Percentiles rank a stretch among this genome's conserved stretches.
phyloP scores from a whole-genome alignment of 1,140 invertebrate species.

The Temnothorax longispinosus region DNA sequence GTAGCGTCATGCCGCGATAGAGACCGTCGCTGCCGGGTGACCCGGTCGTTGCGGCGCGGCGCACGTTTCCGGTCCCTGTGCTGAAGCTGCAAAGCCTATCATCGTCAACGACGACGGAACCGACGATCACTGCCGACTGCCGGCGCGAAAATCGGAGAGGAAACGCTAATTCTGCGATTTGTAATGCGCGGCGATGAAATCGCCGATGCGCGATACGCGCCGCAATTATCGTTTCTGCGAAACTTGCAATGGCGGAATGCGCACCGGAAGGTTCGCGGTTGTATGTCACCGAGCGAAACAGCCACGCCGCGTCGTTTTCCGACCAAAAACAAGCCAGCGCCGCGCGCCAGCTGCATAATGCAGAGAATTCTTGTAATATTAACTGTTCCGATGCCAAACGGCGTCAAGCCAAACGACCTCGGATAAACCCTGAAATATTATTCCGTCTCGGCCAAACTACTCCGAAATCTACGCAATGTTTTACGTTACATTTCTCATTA shows the following conservation, averaged over 20 bases:
- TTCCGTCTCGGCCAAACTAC: not conserved
- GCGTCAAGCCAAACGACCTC: conserved; percentile 6
- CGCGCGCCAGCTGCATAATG: conserved; percentile 8
- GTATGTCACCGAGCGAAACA: conserved; percentile 16
- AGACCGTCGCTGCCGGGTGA: conserved; percentile 36
- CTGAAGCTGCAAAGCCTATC: conserved; percentile 19
- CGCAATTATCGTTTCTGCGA: conserved; percentile 37
- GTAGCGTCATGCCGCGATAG: conserved; percentile 69
- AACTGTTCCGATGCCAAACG: conserved; percentile 12
- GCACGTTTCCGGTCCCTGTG: not conserved
- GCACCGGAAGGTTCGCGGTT: conserved; percentile 33
- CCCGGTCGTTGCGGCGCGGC: conserved; percentile 52
- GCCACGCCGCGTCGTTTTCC: not conserved
- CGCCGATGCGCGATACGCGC: conserved; percentile 44
- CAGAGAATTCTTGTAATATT: conserved; percentile 27
- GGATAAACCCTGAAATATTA: conserved; percentile 11
- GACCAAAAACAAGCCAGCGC: not conserved
- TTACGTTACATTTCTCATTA: not conserved
- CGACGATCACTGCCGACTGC: not conserved
- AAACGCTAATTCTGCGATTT: conserved; percentile 72
- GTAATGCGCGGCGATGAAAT: conserved; percentile 30
- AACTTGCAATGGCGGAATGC: not conserved
- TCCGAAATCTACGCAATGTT: not conserved
- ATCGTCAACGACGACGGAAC: conserved; percentile 7
- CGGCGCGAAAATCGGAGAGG: conserved; percentile 63